Conservation (phyloP, 2,797 vertebrate species). For the Lepidocolaptes lacrymiger region DNA sequence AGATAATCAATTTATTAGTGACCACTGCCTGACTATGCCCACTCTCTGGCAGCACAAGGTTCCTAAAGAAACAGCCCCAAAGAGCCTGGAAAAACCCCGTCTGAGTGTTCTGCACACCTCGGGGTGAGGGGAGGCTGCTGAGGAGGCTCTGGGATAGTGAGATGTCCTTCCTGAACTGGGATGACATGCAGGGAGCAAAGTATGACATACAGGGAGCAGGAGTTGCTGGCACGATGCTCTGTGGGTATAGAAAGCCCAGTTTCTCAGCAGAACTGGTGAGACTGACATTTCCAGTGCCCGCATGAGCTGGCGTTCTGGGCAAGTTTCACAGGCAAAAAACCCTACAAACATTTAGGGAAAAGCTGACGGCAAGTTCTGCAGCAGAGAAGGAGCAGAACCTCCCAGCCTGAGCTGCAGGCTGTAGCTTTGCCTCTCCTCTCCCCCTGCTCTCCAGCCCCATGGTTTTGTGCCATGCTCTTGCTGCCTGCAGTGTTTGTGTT, state of each 20-base stretch:
- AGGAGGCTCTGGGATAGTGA: not conserved
- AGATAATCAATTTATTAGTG: slow-evolving; percentile 61
- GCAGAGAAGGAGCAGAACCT: not conserved
- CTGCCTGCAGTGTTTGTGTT: not conserved
- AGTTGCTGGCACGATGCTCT: not conserved
- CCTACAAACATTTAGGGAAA: not conserved
- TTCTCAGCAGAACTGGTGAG: not conserved
- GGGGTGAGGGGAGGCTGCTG: not conserved
- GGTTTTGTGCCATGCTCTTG: not conserved
- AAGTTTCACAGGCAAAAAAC: accelerated
- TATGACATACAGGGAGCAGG: not conserved
- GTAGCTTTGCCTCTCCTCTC: not conserved
- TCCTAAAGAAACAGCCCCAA: not conserved
- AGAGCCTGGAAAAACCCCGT: not conserved
- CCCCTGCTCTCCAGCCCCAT: not conserved
- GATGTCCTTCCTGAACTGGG: not conserved
- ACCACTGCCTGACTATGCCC: not conserved
- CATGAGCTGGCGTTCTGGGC: not conserved
- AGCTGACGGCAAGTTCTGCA: not conserved
- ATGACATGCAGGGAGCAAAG: not conserved
- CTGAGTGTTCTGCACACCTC: not conserved
- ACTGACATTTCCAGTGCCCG: not conserved
- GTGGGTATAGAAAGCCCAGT: accelerated
- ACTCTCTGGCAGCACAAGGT: slow-evolving; percentile 26
- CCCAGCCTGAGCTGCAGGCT: not conserved